Conservation (phyloP, 1,140 invertebrate genomes). For the Bombyx mandarina region DNA sequence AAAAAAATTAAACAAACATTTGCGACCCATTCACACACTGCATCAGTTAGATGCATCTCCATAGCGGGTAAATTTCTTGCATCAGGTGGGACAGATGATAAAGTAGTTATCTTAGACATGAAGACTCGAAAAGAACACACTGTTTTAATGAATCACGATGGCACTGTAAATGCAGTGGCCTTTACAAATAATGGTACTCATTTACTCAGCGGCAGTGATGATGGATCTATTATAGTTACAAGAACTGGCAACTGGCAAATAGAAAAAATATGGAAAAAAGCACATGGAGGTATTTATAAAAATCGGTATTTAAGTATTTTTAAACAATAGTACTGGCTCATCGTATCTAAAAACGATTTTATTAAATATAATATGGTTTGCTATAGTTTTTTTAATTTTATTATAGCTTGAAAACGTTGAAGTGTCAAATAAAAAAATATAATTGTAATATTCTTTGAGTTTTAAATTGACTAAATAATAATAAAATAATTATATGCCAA, state of each 20-base stretch:
- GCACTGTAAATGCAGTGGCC: constrained; percentile 82
- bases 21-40: constrained; percentile 87
- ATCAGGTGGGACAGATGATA: constrained; percentile 92
- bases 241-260: constrained; percentile 87
- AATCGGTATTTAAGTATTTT: too few species aligned
- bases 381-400: too few species aligned
- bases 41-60: constrained; percentile 82
- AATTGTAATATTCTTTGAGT: too few species aligned
- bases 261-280: constrained; percentile 82
- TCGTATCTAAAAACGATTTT: too few species aligned
- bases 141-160: constrained; percentile 84
- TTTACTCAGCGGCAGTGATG: constrained; percentile 86
- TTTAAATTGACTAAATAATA: too few species aligned
- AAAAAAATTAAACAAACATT: constrained; percentile 80
- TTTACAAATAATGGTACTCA: constrained; percentile 85
- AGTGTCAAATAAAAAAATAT: too few species aligned
- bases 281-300: constrained; percentile 74
- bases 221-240: constrained; percentile 87
- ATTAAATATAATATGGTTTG: too few species aligned
- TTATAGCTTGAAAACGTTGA: too few species aligned
- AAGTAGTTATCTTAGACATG: constrained; percentile 89
- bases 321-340: too few species aligned
- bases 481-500: not conserved
- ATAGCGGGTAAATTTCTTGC: constrained; percentile 82
- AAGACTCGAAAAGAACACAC: constrained; percentile 82